Evolutionary conservation across 37 sponge, comb jelly and placozoan genomes (phyloP), one percentile per base, ranked within the genome.

Genomic region (Theonella swinhoei): DNA sequence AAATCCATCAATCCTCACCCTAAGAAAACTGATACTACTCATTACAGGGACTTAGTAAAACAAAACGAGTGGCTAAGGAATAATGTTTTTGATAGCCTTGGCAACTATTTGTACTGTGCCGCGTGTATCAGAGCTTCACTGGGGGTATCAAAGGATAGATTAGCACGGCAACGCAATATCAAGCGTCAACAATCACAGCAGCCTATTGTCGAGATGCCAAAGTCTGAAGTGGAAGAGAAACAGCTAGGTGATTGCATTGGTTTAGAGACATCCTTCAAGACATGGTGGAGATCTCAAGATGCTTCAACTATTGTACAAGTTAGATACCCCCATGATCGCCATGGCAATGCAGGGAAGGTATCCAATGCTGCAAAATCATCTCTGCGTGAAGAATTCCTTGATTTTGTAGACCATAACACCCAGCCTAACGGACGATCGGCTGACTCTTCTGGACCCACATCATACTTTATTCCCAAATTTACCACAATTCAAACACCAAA

Each of bases 91-190:
- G 84, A 83, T 36, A 7, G 36, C 69, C 20, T 75, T 65, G 84
- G 76, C n/a, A 83, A 83, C 84, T 83, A 83, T 59, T 37, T 83
- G 24, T 83, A 39, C 33, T 83, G 83, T 43, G 22, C 4, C 4
- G 28, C 7, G 11, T 39, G 70, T 29, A 68, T 68, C 7, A n/a
- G 42, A 4, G 31, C 30, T 29, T 24, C 47, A 34, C 47, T 78
- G 28, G 47, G 67, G 14, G 65, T 78, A 22, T 78, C 67, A 8
- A 23, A 29, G 1, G 26, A 63, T 32, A 40, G 79, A 22, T 67
- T 78, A 4, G 63, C 67, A 33, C 37, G 67, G 7, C 67, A 37
- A 24, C 67, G 79, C 17, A 78, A 64, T 38, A 64, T 78, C 39
- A 78, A 78, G 28, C 22, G 39, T 26, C 25, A 11, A 17, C 35